A percentile compares a stretch with the other conserved stretches of the same genome.
Conservation (phyloP, 2,113 vertebrate genomes). For the Erythrolamprus reginae region DNA sequence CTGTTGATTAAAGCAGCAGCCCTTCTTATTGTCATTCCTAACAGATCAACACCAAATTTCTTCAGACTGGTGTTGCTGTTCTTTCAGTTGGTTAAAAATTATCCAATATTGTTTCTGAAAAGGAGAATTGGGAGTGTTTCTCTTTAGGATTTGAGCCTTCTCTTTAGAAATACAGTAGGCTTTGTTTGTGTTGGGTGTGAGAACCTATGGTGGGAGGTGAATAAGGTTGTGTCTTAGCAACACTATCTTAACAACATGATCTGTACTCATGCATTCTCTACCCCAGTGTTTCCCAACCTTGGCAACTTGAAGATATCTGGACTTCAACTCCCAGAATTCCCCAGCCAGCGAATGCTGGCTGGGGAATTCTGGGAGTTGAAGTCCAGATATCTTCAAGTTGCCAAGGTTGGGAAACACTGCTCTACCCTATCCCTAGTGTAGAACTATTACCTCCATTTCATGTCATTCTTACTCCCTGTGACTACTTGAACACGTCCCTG, state of each 20-base stretch:
- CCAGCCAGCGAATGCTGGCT: too few relatives aligned
- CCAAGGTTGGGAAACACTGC: too few relatives aligned
- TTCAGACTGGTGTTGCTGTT: slow-evolving; percentile 21
- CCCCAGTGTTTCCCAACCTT: too few relatives aligned
- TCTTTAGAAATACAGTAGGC: slow-evolving; percentile 12
- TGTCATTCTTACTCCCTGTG: background rate
- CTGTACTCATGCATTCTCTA: background rate
- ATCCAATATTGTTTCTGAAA: slow-evolving; percentile 29
- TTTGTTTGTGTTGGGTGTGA: background rate
- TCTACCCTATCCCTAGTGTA: background rate
- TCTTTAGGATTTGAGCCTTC: background rate
- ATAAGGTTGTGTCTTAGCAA: background rate
- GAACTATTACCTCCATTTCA: background rate
- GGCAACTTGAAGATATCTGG: too few relatives aligned
- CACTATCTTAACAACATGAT: background rate
- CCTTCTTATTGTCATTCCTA: slow-evolving; percentile 44
- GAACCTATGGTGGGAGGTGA: background rate
- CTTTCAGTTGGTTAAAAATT: slow-evolving; percentile 33
- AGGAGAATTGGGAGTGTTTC: accelerated
- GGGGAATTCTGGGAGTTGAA: too few relatives aligned
- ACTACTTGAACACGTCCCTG: background rate
- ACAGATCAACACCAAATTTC: slow-evolving; percentile 36
- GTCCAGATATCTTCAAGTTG: too few relatives aligned
- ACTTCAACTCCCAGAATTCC: too few relatives aligned
- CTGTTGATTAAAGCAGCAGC: slow-evolving; percentile 54